Base-by-base conservation (phyloP, 2,113 vertebrate genomes). In the Neopipo cinnamomea region DNA sequence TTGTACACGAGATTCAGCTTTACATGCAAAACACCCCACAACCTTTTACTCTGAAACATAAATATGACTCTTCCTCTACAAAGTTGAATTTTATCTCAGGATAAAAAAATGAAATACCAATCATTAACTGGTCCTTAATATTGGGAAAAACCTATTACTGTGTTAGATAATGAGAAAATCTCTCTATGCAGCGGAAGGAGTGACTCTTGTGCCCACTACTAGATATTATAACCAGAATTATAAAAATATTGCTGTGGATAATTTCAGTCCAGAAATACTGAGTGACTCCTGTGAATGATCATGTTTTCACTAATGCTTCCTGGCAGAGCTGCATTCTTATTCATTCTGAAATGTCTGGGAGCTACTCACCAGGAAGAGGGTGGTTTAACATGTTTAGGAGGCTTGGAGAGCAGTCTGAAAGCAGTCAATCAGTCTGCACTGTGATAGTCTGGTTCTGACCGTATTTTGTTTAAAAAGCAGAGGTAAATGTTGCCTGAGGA, bases 351-450 rank as follows among this genome's bases (percentile, higher is more conserved):
- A 85, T 91, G 65, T 50, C 39, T 70, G 65, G 83, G 74, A 93
- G 53, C 86, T 85, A 35, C 75, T 93, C 63, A 37, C 52, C 47
- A 50, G 35, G 24, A 70, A 47, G n/a, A 91, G 73, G 21, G 68
- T 72, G 52, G 30, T 62, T 89, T 87, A 79, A 75, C 6, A 0
- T 16, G 16, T 87, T 93, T 78, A 58, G 91, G 88, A 81, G 86
- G 86, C 62, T 91, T 71, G 73, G 56, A 96, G 92, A 75, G 88
- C 76, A 89, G 73, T 91, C 70, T 92, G 88, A 89, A 81, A 94
- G 70, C 96, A 92, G 90, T 88, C 95, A 93, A 73, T 96, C 91
- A 94, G 86, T 79, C 80, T 92, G 80, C 49, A 33, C 61, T 85
- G 16, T 61, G 70, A 68, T 93, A 72, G 53, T 75, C 83, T 94